Evolutionary conservation across 2,113 vertebrate species (phyloP).

Genomic region (Pyxicephalus adspersus): DNA sequence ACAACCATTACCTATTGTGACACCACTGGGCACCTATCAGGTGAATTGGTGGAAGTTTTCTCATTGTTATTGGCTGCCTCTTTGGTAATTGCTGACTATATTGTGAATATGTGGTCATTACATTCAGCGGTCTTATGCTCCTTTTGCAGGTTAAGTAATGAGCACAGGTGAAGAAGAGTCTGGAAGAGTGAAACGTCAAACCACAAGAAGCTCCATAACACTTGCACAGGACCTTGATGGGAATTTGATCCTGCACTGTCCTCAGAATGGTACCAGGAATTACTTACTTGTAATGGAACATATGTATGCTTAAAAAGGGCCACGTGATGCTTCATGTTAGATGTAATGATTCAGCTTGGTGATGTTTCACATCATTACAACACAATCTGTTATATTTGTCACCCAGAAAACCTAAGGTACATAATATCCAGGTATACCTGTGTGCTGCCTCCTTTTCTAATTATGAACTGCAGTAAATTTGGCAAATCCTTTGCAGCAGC

Average conservation of each 20-base stretch:
- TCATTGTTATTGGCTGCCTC: too few relatives aligned
- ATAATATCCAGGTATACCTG: too few relatives aligned
- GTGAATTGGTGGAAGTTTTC: too few relatives aligned
- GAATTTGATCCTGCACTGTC: conserved; percentile 92
- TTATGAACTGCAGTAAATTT: too few relatives aligned
- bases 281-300: conserved; percentile 43
- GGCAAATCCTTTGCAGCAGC: too few relatives aligned
- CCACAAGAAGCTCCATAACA: conserved; percentile 87
- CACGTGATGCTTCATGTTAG: too few relatives aligned
- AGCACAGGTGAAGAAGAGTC: conserved; percentile 88
- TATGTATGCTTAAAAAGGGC: too few relatives aligned
- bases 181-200: conserved; percentile 82
- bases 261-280: conserved; percentile 76
- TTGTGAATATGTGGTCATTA: neutral
- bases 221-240: conserved; percentile 91
- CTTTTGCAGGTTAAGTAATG: conserved; percentile 84
- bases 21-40: too few relatives aligned
- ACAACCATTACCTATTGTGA: too few relatives aligned
- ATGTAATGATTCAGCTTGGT: neutral
- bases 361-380: neutral
- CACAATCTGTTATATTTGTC: neutral
- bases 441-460: too few relatives aligned
- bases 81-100: neutral
- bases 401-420: too few relatives aligned
- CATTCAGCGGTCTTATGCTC: conserved; percentile 11